Evolutionary conservation across 2,888 invertebrate species (phyloP).

Genomic region (Reticulitermes lucifugus): DNA sequence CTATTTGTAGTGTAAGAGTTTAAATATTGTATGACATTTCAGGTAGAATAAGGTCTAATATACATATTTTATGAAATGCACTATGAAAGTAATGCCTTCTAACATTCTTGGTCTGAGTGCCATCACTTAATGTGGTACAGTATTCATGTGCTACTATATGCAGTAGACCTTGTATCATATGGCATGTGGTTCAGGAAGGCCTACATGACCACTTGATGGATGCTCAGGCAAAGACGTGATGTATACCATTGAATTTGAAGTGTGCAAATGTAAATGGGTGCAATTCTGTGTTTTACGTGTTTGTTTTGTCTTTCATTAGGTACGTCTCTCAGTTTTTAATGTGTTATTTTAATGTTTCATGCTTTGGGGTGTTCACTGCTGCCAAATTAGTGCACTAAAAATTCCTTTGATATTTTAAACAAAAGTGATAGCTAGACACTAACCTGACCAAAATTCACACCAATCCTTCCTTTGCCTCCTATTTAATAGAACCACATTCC

Average conservation of each 20-base stretch:
- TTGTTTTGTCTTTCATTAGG: slow-evolving; percentile 55
- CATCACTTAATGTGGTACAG: background rate
- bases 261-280: slow-evolving; percentile 26
- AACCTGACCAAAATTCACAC: slow-evolving; percentile 36
- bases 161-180: background rate
- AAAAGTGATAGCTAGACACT: slow-evolving; percentile 37
- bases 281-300: slow-evolving; percentile 47
- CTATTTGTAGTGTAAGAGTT: too few relatives aligned
- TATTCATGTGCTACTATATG: background rate
- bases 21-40: slow-evolving; percentile 1
- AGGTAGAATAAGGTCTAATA: background rate
- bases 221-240: slow-evolving; percentile 5
- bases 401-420: slow-evolving; percentile 40
- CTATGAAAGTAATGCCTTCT: background rate
- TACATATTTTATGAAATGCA: background rate
- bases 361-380: slow-evolving; percentile 57
- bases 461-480: background rate
- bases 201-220: background rate
- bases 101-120: background rate
- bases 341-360: slow-evolving; percentile 55
- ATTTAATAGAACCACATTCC: slow-evolving; percentile 30
- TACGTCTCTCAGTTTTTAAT: slow-evolving; percentile 50
- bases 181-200: background rate
- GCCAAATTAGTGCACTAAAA: slow-evolving; percentile 53
- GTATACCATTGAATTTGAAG: background rate